Conservation (phyloP, 2,888 invertebrate species). For the Panorpa germanica region DNA sequence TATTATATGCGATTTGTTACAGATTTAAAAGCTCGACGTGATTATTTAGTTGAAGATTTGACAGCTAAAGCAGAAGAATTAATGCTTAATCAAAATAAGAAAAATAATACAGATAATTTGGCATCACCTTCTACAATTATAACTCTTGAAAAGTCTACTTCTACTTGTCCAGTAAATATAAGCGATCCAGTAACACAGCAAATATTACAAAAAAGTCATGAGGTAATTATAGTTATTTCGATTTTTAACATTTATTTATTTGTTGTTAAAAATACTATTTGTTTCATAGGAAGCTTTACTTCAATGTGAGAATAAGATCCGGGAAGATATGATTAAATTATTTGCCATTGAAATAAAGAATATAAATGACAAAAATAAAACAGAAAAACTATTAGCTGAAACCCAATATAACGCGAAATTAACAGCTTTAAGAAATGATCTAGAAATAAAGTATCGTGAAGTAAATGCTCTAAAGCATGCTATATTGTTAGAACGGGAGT, state of each 20-base stretch:
- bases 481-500: constrained; percentile 22
- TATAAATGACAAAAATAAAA: constrained; percentile 27
- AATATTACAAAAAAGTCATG: too few relatives aligned
- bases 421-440: constrained; percentile 16
- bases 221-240: too few relatives aligned
- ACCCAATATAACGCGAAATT: constrained; percentile 18
- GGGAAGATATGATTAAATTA: constrained; percentile 46
- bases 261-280: too few relatives aligned
- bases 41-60: constrained; percentile 35
- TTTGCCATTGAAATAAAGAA: constrained; percentile 40
- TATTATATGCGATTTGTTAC: constrained; percentile 7
- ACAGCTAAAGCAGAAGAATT: constrained; percentile 43
- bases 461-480: constrained; percentile 22
- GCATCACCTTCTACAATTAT: constrained; percentile 14
- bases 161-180: constrained; percentile 7
- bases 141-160: constrained; percentile 15
- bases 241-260: too few relatives aligned
- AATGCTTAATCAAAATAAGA: constrained; percentile 30
- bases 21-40: constrained; percentile 30
- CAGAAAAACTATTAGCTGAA: constrained; percentile 22
- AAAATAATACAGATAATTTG: constrained; percentile 18
- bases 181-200: constrained; percentile 16
- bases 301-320: constrained; percentile 29
- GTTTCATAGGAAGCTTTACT: constrained; percentile 19
- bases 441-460: constrained; percentile 19